These are phyloP conservation scores for Carcinoscorpius rotundicauda DNA, from an alignment of 1,140 invertebrate genomes.

Conservation along the genomic window DNA sequence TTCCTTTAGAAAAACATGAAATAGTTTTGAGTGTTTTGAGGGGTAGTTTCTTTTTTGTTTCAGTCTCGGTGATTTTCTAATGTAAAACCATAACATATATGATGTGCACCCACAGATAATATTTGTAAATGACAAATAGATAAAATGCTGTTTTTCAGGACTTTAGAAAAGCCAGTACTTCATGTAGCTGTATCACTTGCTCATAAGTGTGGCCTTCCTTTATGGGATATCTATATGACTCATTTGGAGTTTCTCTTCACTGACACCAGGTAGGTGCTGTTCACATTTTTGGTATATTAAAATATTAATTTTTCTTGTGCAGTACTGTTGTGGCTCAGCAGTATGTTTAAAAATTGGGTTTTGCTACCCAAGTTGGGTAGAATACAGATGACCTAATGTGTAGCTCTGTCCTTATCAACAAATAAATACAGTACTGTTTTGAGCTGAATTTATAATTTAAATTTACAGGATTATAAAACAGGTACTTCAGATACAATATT, in stretches of 20 bases:
- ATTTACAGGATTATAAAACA: too few species aligned
- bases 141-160: constrained; percentile 26
- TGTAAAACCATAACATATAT: too few species aligned
- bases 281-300: not conserved
- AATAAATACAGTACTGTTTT: too few species aligned
- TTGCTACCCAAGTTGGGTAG: too few species aligned
- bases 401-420: too few species aligned
- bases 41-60: too few species aligned
- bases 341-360: not conserved
- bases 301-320: not conserved
- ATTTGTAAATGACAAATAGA: not conserved
- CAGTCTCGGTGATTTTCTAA: too few species aligned
- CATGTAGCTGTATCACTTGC: constrained; percentile 32
- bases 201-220: constrained; percentile 30
- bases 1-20: too few species aligned
- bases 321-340: not conserved
- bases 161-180: constrained; percentile 30
- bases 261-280: constrained; percentile 19
- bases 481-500: too few species aligned
- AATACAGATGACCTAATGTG: too few species aligned
- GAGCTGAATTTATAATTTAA: too few species aligned
- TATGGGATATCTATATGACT: constrained; percentile 35
- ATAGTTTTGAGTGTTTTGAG: too few species aligned
- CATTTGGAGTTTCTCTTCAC: constrained; percentile 36
- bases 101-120: not conserved